Evolutionary conservation across 2,113 vertebrate species (phyloP).

Genomic region (Galemys pyrenaicus): DNA sequence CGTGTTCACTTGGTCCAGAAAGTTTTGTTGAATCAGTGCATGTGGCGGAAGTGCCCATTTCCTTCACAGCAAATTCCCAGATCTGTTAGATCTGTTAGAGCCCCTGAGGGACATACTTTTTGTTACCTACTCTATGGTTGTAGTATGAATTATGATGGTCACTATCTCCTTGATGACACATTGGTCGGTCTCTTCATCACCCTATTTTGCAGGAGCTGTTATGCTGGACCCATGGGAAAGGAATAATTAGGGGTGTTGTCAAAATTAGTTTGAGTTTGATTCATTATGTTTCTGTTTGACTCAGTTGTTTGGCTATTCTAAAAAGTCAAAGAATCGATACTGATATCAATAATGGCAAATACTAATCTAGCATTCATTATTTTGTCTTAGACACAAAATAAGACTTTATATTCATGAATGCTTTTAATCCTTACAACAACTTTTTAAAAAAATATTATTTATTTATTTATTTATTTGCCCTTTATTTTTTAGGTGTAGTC

Average conservation of each 20-base stretch:
- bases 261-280: slow-evolving; percentile 30
- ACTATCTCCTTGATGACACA: background rate
- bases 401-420: background rate
- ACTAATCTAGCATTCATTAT: background rate
- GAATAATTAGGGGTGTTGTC: background rate
- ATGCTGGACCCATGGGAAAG: background rate
- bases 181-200: background rate
- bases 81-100: background rate
- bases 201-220: background rate
- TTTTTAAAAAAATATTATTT: too few species aligned
- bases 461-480: too few species aligned
- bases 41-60: background rate
- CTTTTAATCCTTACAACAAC: background rate
- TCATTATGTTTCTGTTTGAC: background rate
- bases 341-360: background rate
- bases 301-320: background rate
- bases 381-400: background rate
- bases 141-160: background rate
- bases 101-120: background rate
- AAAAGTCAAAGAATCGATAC: background rate
- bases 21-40: background rate
- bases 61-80: background rate
- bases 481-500: too few species aligned
- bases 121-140: background rate
- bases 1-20: background rate